These are phyloP conservation scores for Pampus argenteus DNA, from an alignment of 2,797 vertebrate genomes.

Conservation along the genomic window DNA sequence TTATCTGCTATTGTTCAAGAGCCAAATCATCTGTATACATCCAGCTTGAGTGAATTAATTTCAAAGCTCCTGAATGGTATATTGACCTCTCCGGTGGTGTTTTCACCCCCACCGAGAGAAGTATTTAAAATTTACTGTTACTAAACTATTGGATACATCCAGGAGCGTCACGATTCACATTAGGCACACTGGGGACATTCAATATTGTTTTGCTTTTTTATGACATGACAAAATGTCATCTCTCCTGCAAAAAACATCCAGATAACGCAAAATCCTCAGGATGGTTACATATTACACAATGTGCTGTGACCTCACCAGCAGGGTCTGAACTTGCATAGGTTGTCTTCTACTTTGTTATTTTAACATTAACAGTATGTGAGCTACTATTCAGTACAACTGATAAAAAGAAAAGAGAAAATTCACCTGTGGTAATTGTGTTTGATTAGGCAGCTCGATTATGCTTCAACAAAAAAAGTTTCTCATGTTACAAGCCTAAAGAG, in stretches of 20 bases:
- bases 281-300: background rate
- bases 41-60: constrained; percentile 1
- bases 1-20: constrained; percentile 17
- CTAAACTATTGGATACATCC: background rate
- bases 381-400: background rate
- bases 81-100: background rate
- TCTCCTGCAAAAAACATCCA: background rate
- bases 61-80: constrained; percentile 10
- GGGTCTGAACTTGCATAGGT: background rate
- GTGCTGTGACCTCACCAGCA: constrained; percentile 2
- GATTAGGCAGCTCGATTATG: background rate
- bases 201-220: constrained; percentile 9
- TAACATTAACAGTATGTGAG: background rate
- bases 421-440: background rate
- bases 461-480: background rate
- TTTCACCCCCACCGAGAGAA: background rate
- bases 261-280: background rate
- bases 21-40: background rate
- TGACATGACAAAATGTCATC: background rate
- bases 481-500: background rate
- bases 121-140: background rate
- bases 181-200: background rate
- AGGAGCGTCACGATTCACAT: background rate
- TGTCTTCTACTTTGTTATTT: background rate
- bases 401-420: background rate